Conservation (phyloP, 1,140 invertebrate species). For the Neomicropteryx cornuta region DNA sequence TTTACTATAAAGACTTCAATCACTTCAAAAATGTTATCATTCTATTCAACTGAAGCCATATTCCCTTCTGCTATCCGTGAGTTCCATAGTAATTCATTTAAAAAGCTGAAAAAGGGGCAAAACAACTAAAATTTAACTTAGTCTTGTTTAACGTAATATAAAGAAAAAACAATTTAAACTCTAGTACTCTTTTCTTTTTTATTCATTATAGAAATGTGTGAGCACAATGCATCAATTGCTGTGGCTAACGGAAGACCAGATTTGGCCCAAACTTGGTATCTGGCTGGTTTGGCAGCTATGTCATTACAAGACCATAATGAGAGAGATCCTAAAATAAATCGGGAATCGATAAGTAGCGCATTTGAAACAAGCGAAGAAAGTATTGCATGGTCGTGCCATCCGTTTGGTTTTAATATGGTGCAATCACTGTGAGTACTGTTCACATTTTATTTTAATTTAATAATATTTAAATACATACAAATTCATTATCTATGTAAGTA, state of each 20-base stretch:
- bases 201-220: constrained; percentile 51
- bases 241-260: constrained; percentile 63
- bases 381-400: constrained; percentile 65
- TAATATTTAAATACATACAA: constrained; percentile 1
- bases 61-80: too few species aligned
- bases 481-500: too few species aligned
- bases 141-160: too few species aligned
- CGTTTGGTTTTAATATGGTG: constrained; percentile 75
- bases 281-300: constrained; percentile 60
- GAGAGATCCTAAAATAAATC: constrained; percentile 19
- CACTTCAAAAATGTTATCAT: too few species aligned
- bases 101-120: too few species aligned
- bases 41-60: too few species aligned
- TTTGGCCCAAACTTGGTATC: constrained; percentile 74
- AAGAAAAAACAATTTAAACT: too few species aligned
- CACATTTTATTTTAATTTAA: constrained; percentile 10
- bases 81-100: too few species aligned
- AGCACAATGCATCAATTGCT: constrained; percentile 67
- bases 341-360: constrained; percentile 22
- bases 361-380: constrained; percentile 44
- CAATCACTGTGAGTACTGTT: constrained; percentile 63
- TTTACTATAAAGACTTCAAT: too few species aligned
- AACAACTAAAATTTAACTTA: too few species aligned
- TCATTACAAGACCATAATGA: constrained; percentile 32
- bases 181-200: too few species aligned